Base-by-base conservation (phyloP, 2,888 invertebrate species). In the Drosophila atroscutellata region DNA sequence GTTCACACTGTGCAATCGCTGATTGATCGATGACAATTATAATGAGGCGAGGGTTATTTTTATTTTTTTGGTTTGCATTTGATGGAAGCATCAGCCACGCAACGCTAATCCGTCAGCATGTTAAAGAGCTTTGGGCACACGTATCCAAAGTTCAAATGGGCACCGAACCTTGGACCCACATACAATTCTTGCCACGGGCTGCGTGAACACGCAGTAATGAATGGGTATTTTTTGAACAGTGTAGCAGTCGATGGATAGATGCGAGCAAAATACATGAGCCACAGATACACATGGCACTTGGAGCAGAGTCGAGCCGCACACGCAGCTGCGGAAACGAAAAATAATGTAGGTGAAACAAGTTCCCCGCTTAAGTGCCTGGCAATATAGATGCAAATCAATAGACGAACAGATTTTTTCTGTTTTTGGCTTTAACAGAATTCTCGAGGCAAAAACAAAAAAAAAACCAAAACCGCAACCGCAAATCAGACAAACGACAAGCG, bases 281-380 rank as follows among this genome's bases (percentile, higher is more conserved):
- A 73, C 62, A 80, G 67, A 80, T 75, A 77, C 72, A 66, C 52
- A 72, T 77, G 71, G 67, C 67, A 68, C 67, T 77, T 72, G 64
- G 64, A 71, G 13, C 45, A 45, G 45, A 45, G 24, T 20, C 45
- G 26, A 15, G 80, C 83, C 83, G 77, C 86, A 86, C 86, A 83
- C 86, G 84, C 86, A 86, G 86, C 83, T 85, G 80, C 86, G 84
- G 84, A 86, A 84, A 84, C 79, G 79, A 73, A 55, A 80, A 78
- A 73, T 55, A 83, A 86, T 85, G 85, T 85, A 86, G 86, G 85
- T 86, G 85, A 85, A 85, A 85, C 85, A 80, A 85, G 85, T 85
- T 85, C 70, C 73, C 69, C 51, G 83, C 72, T 83, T 74, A 77
- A 85, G 81, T 83, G 81, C 83, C 60, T 69, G 71, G 65, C 79